These are phyloP conservation scores for Eupeodes corollae DNA, from an alignment of 1,140 invertebrate species.

Conservation along the genomic window DNA sequence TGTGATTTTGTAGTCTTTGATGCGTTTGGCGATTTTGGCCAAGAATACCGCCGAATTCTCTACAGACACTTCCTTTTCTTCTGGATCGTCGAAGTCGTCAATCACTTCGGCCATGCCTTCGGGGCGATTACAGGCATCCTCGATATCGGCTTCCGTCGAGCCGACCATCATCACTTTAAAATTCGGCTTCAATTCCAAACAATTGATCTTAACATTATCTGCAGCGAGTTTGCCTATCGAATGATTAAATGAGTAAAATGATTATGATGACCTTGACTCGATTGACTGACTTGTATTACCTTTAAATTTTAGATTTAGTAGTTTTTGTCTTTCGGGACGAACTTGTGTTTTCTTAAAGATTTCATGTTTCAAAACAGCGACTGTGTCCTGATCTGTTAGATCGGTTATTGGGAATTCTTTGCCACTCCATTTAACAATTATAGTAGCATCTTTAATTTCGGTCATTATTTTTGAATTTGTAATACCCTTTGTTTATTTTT, in stretches of 20 bases:
- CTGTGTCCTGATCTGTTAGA: conserved; percentile 59
- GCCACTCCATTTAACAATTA: conserved; percentile 84
- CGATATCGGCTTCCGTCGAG: conserved; percentile 83
- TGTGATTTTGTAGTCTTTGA: conserved; percentile 77
- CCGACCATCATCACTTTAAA: conserved; percentile 97
- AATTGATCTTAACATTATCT: conserved; percentile 57
- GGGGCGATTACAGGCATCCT: conserved; percentile 63
- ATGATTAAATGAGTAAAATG: background rate
- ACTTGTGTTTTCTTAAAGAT: conserved; percentile 34
- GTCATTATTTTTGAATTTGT: background rate
- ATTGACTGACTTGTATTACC: conserved; percentile 43
- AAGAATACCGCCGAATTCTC: conserved; percentile 47
- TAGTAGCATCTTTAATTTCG: conserved; percentile 33
- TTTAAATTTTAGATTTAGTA: conserved; percentile 85
- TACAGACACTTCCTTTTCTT: conserved; percentile 64
- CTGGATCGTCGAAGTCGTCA: conserved; percentile 78
- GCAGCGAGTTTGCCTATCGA: conserved; percentile 64
- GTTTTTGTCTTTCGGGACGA: conserved; percentile 77
- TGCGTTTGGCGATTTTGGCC: conserved; percentile 68
- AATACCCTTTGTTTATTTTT: too few relatives aligned
- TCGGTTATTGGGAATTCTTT: conserved; percentile 33
- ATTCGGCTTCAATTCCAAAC: conserved; percentile 70
- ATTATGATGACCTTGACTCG: conserved; percentile 13
- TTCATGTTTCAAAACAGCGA: conserved; percentile 59
- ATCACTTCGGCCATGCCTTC: conserved; percentile 72